These are phyloP conservation scores for Euglossa dilemma DNA, from an alignment of 1,140 invertebrate species.

Conservation along the genomic window DNA sequence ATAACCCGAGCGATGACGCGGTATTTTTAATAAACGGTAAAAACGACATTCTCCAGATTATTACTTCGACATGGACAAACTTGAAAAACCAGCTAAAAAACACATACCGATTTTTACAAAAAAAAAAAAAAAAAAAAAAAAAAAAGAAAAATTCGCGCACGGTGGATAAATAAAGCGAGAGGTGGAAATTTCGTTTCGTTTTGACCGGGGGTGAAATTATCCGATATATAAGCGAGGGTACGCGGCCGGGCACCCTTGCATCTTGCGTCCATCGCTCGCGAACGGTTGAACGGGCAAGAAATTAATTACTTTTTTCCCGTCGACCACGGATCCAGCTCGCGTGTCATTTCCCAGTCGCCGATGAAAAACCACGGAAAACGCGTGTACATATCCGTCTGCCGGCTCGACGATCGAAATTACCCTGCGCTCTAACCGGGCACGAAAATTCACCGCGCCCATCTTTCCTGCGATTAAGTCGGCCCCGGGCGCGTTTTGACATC, in stretches of 20 bases:
- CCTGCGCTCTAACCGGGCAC: not conserved
- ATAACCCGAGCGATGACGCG: too few relatives aligned
- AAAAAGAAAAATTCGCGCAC: not conserved
- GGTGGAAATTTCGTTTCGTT: constrained; percentile 4
- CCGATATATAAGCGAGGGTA: not conserved
- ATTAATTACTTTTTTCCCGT: constrained; percentile 62
- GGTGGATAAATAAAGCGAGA: constrained; percentile 1
- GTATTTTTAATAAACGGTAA: too few relatives aligned
- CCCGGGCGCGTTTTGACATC: constrained; percentile 1
- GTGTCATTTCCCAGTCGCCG: constrained; percentile 50
- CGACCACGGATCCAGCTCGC: constrained; percentile 1
- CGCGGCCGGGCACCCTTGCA: not conserved
- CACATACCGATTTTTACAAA: too few relatives aligned
- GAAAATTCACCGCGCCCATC: constrained; percentile 11
- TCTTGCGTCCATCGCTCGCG: not conserved
- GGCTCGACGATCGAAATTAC: not conserved
- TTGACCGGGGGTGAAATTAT: constrained; percentile 14
- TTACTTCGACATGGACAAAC: too few relatives aligned
- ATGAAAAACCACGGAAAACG: constrained; percentile 43
- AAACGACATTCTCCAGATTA: too few relatives aligned
- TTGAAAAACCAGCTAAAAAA: too few relatives aligned
- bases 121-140: too few relatives aligned
- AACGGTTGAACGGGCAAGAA: constrained; percentile 51
- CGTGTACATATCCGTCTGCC: not conserved
- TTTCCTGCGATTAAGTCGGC: constrained; percentile 29